A percentile compares a stretch with the other conserved stretches of the same genome.
phyloP scores from a whole-genome alignment of 2,797 vertebrate genomes.

The Pogonophryne albipinna region DNA sequence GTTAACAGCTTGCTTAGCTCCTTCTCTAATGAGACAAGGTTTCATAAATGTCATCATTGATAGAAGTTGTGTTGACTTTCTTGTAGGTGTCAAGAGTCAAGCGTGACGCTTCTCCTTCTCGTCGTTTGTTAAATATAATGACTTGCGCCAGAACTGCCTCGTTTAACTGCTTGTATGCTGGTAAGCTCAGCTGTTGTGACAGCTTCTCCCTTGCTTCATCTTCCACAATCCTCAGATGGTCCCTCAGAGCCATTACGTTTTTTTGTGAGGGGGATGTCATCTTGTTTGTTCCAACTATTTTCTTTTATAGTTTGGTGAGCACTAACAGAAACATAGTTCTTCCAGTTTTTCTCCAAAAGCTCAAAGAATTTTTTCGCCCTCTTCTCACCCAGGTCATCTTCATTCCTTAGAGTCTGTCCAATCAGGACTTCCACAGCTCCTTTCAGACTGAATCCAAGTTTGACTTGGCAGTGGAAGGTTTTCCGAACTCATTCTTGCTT shows the following conservation, averaged over 20 bases:
- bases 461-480: no score
- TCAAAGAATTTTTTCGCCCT: no score
- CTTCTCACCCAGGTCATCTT: no score
- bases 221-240: constrained; percentile 21
- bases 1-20: constrained; percentile 17
- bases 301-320: no score
- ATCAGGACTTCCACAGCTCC: no score
- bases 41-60: constrained; percentile 32
- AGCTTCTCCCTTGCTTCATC: constrained; percentile 19
- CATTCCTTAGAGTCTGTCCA: no score
- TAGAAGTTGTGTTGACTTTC: constrained; percentile 1
- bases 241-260: constrained; percentile 23
- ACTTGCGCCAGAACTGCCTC: constrained; percentile 15
- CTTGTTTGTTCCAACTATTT: no score
- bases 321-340: no score
- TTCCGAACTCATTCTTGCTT: no score
- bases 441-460: no score
- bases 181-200: not conserved
- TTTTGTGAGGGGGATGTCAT: no score
- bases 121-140: constrained; percentile 35
- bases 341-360: no score
- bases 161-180: constrained; percentile 8
- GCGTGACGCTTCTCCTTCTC: constrained; percentile 28
- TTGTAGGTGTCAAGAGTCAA: constrained; percentile 21
- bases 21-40: constrained; percentile 30